Evolutionary conservation across 1,140 invertebrate species (phyloP).

Genomic region (Drosophila arizonae): DNA sequence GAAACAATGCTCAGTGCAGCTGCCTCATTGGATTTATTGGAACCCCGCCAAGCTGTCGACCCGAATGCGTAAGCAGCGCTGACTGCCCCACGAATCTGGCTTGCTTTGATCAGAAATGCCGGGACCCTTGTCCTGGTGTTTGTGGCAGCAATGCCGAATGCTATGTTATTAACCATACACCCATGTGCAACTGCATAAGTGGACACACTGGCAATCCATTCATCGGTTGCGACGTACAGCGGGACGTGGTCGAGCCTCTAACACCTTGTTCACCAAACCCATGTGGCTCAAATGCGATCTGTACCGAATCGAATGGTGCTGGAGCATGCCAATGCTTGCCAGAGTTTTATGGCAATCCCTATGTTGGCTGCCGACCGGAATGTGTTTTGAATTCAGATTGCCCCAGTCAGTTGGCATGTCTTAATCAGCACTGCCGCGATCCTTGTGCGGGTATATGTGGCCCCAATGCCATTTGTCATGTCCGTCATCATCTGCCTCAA

Average conservation of each 20-base stretch:
- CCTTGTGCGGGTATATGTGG: slow-evolving; percentile 91
- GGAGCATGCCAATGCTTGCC: slow-evolving; percentile 89
- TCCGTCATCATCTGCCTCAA: slow-evolving; percentile 89
- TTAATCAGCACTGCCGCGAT: slow-evolving; percentile 89
- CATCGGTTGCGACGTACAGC: slow-evolving; percentile 84
- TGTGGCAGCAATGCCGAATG: slow-evolving; percentile 87
- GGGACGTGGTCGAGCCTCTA: slow-evolving; percentile 75
- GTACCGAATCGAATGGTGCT: slow-evolving; percentile 86
- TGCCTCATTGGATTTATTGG: slow-evolving; percentile 87
- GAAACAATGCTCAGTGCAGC: slow-evolving; percentile 87
- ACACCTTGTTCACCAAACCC: slow-evolving; percentile 85
- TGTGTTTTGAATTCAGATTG: slow-evolving; percentile 90
- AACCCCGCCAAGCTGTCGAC: slow-evolving; percentile 85
- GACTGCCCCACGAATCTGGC: slow-evolving; percentile 84
- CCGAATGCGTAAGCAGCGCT: slow-evolving; percentile 85
- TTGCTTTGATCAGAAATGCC: slow-evolving; percentile 85
- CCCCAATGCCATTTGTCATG: slow-evolving; percentile 88
- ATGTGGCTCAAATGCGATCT: slow-evolving; percentile 86
- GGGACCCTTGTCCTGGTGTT: slow-evolving; percentile 85
- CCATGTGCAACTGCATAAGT: slow-evolving; percentile 87
- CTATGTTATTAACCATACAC: slow-evolving; percentile 86
- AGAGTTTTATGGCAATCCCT: slow-evolving; percentile 89
- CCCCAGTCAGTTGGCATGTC: slow-evolving; percentile 86
- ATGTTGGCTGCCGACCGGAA: slow-evolving; percentile 89
- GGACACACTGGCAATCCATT: slow-evolving; percentile 88